Percentiles rank a stretch among this genome's conserved stretches.
Evolutionary conservation across 53 echinoderm and acorn worm species (phyloP).

Genomic region (Paracentrotus lividus): DNA sequence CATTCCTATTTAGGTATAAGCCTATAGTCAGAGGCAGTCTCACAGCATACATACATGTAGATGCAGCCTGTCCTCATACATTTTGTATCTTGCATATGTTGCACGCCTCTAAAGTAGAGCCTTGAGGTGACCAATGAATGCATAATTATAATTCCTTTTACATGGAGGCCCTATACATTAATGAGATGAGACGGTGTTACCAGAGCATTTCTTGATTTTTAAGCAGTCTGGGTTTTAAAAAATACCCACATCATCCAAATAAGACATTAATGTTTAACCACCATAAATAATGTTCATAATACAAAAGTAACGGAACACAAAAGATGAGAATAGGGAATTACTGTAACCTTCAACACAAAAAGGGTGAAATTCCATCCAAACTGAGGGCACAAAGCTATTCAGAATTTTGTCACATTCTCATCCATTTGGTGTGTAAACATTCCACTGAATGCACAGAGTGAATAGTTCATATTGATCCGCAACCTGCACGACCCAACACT

Average conservation of each 20-base stretch:
- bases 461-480: conserved; percentile 23
- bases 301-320: background rate
- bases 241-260: background rate
- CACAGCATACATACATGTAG: too few species aligned
- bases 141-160: too few species aligned
- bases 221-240: background rate
- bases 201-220: too few species aligned
- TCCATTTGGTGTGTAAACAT: conserved; percentile 1
- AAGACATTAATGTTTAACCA: background rate
- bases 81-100: too few species aligned
- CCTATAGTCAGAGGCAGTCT: too few species aligned
- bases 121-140: too few species aligned
- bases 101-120: too few species aligned
- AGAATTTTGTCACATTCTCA: conserved; percentile 29
- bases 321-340: background rate
- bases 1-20: too few species aligned
- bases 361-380: background rate
- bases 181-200: too few species aligned
- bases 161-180: too few species aligned
- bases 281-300: background rate
- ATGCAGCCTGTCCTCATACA: too few species aligned
- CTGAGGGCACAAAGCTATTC: background rate
- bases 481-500: conserved; percentile 14
- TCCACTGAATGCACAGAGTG: conserved; percentile 36
- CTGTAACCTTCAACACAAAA: conserved; percentile 35